These are phyloP conservation scores for Mustela nigripes DNA, from an alignment of 2,113 vertebrate genomes.

Conservation along the genomic window DNA sequence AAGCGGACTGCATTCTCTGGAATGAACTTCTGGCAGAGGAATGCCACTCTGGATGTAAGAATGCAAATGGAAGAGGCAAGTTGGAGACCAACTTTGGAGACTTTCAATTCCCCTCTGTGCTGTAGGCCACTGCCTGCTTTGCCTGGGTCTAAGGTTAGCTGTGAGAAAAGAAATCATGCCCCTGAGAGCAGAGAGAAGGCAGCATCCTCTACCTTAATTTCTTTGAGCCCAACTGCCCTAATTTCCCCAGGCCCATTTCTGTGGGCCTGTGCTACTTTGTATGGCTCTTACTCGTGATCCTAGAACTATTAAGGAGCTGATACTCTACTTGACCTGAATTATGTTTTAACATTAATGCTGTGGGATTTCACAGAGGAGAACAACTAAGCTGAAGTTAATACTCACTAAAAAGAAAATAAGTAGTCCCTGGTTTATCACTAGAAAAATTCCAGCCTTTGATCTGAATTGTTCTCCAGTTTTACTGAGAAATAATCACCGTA, in stretches of 20 bases:
- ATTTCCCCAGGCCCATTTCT: constrained; percentile 73
- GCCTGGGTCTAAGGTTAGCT: neutral
- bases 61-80: neutral
- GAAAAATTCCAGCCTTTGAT: constrained; percentile 59
- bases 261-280: constrained; percentile 74
- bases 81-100: neutral
- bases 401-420: constrained; percentile 60
- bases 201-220: constrained; percentile 45
- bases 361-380: constrained; percentile 61
- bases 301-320: constrained; percentile 72
- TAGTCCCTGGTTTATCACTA: constrained; percentile 72
- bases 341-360: constrained; percentile 55
- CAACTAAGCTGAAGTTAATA: constrained; percentile 68
- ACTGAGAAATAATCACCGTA: neutral
- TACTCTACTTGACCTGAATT: constrained; percentile 80
- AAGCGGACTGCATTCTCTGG: neutral
- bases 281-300: constrained; percentile 66
- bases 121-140: neutral
- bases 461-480: neutral
- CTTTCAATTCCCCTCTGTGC: neutral
- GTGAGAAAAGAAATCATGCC: neutral
- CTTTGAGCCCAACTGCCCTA: constrained; percentile 52
- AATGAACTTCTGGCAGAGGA: neutral
- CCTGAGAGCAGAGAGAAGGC: neutral
- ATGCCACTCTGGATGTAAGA: neutral